These are phyloP conservation scores for Dinoponera quadriceps DNA, from an alignment of 1,140 invertebrate species.

Conservation along the genomic window DNA sequence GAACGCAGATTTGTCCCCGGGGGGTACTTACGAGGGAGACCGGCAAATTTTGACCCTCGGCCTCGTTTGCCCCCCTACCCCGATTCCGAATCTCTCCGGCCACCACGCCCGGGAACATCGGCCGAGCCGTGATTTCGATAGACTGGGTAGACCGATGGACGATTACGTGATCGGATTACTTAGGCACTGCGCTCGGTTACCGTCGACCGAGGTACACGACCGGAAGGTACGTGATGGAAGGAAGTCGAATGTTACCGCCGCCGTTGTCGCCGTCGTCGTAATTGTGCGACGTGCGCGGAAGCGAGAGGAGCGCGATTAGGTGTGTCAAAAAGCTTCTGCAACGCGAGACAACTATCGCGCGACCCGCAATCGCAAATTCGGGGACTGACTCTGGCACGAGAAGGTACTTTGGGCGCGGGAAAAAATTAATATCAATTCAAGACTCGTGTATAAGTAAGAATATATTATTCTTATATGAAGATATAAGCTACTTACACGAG, in stretches of 20 bases:
- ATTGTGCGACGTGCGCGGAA: conserved; percentile 14
- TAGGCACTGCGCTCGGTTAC: conserved; percentile 8
- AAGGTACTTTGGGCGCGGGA: no score
- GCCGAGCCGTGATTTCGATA: conserved; percentile 50
- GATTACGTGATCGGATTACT: conserved; percentile 57
- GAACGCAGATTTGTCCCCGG: conserved; percentile 81
- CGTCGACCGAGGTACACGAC: conserved; percentile 33
- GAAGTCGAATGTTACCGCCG: conserved; percentile 30
- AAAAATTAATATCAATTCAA: no score
- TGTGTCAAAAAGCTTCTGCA: neutral
- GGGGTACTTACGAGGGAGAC: conserved; percentile 78
- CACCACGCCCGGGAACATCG: conserved; percentile 50
- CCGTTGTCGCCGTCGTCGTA: no score
- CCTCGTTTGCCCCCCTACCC: conserved; percentile 18
- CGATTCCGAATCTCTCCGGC: conserved; percentile 46
- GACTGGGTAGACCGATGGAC: conserved; percentile 42
- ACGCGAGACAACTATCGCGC: neutral
- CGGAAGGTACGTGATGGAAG: conserved; percentile 41
- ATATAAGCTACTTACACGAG: no score
- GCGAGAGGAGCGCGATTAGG: neutral
- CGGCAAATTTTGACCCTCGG: conserved; percentile 73
- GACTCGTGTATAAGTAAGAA: no score
- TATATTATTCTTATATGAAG: no score
- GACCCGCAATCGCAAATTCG: no score
- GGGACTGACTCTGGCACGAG: no score